Conservation (phyloP, 2,888 invertebrate species). For the Limnephilus marmoratus region DNA sequence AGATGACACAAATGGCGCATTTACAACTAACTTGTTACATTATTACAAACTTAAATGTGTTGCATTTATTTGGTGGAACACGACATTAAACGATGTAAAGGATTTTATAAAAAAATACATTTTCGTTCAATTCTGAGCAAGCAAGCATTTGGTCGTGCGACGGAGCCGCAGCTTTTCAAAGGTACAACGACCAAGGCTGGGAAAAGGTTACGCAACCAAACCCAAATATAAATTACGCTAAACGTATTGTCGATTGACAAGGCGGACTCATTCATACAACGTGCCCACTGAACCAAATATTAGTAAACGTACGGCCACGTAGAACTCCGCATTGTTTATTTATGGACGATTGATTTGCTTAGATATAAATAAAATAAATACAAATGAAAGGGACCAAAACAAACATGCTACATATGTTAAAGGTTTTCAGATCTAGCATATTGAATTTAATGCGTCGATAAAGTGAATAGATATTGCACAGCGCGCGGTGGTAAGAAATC, state of each 20-base stretch:
- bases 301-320: background rate
- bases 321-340: background rate
- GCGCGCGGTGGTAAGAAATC: no score
- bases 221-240: constrained; percentile 23
- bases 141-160: background rate
- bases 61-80: no score
- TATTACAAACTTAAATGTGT: no score
- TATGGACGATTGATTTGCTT: background rate
- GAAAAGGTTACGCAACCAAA: background rate
- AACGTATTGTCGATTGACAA: constrained; percentile 20
- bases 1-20: background rate
- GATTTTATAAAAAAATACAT: no score
- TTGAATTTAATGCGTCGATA: background rate
- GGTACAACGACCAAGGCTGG: constrained; percentile 15
- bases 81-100: no score
- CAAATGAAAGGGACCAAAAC: background rate
- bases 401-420: background rate
- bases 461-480: background rate
- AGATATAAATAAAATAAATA: background rate
- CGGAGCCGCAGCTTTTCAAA: background rate
- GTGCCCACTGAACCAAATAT: constrained; percentile 14
- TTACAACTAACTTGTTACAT: no score
- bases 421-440: background rate
- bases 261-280: constrained; percentile 5
- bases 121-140: no score